Conservation (phyloP, 2,113 vertebrate genomes). For the Struthidea cinerea region DNA sequence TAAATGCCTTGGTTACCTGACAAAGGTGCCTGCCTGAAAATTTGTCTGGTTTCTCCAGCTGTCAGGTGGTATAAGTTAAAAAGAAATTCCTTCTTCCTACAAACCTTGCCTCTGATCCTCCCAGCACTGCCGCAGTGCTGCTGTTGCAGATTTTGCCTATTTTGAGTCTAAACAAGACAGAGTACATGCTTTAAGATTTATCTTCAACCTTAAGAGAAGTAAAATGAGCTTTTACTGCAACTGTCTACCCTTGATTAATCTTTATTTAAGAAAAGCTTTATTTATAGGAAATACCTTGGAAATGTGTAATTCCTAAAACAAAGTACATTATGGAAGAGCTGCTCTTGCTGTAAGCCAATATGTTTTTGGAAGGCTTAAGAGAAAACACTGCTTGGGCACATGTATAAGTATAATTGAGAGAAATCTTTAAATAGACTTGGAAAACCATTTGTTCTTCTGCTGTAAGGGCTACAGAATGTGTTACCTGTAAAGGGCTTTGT, state of each 20-base stretch:
- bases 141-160: not conserved
- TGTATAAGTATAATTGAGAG: not conserved
- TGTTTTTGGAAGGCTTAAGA: not conserved
- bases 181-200: not conserved
- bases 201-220: not conserved
- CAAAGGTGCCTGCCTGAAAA: not conserved
- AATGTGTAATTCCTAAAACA: not conserved
- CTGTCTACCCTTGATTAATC: not conserved
- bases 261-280: slow-evolving; percentile 4
- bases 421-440: not conserved
- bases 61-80: not conserved
- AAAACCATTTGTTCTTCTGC: not conserved
- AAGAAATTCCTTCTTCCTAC: not conserved
- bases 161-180: not conserved
- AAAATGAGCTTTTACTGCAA: not conserved
- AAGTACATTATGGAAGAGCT: not conserved
- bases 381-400: not conserved
- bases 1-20: not conserved
- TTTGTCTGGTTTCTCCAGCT: not conserved
- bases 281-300: slow-evolving; percentile 16
- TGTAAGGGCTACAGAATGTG: not conserved
- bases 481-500: not conserved
- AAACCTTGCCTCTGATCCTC: not conserved
- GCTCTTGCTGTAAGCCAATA: not conserved
- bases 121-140: not conserved